Conservation (phyloP, 2,113 vertebrate genomes). For the Gymnarchus niloticus region DNA sequence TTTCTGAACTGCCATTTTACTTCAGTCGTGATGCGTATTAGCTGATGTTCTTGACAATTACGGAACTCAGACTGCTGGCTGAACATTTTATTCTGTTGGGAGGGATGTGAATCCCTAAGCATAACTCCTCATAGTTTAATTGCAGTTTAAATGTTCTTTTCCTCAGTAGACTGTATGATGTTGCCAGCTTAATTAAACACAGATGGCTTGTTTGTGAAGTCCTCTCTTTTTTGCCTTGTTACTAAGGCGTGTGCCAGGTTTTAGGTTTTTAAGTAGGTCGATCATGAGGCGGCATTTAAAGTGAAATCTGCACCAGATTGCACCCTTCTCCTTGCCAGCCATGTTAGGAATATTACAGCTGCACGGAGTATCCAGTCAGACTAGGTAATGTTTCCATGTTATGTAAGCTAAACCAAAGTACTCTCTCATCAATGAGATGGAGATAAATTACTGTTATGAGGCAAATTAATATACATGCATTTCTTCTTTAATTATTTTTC, state of each 20-base stretch:
- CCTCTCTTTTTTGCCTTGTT: constrained; percentile 40
- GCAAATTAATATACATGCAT: background rate
- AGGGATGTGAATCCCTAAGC: constrained; percentile 49
- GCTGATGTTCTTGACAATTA: constrained; percentile 59
- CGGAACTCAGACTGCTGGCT: constrained; percentile 46
- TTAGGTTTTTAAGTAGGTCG: constrained; percentile 16
- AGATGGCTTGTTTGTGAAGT: constrained; percentile 57
- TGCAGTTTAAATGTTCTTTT: constrained; percentile 64
- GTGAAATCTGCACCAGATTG: background rate
- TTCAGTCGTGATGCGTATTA: constrained; percentile 51
- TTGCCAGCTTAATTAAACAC: constrained; percentile 68
- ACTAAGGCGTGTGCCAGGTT: constrained; percentile 31
- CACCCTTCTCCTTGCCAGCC: background rate
- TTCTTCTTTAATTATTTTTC: background rate
- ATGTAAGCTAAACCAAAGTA: background rate
- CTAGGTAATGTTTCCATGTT: background rate
- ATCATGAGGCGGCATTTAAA: constrained; percentile 23
- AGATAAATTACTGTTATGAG: background rate
- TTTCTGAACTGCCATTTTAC: constrained; percentile 36
- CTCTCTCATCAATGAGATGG: background rate
- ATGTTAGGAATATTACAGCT: background rate
- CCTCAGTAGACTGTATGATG: constrained; percentile 65
- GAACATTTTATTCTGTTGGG: constrained; percentile 45
- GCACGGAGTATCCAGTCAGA: background rate
- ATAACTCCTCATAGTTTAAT: constrained; percentile 60